phyloP scores from a whole-genome alignment of 2,113 vertebrate species.

The Antechinus stuartii region DNA sequence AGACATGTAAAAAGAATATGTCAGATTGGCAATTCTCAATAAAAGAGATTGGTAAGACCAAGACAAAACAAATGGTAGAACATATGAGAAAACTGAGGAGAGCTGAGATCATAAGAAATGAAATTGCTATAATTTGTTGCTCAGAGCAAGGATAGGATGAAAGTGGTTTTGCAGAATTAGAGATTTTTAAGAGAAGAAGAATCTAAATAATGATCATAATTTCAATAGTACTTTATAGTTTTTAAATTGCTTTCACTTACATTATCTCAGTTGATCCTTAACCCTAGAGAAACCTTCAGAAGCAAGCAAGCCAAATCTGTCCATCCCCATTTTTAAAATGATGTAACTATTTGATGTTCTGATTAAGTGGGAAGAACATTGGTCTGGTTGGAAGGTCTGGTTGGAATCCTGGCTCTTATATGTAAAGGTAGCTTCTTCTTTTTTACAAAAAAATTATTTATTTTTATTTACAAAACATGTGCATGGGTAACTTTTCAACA shows the following conservation, averaged over 20 bases:
- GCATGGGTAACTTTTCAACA: too few relatives aligned
- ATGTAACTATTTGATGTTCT: background rate
- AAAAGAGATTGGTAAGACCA: background rate
- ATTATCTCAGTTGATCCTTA: background rate
- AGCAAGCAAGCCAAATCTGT: background rate
- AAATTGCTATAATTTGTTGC: slow-evolving; percentile 31
- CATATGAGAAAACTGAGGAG: slow-evolving; percentile 4
- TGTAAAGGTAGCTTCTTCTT: background rate
- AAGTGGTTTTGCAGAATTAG: background rate
- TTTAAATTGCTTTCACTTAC: slow-evolving; percentile 30
- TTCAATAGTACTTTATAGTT: slow-evolving; percentile 6
- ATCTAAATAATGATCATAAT: background rate
- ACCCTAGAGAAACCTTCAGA: background rate
- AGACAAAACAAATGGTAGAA: background rate
- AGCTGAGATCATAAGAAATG: background rate
- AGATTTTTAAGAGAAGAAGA: slow-evolving; percentile 10
- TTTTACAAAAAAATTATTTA: too few relatives aligned
- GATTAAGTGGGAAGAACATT: background rate
- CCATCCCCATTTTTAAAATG: background rate
- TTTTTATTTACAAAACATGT: too few relatives aligned
- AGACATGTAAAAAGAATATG: background rate
- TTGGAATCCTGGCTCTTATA: background rate
- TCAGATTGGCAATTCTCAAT: background rate
- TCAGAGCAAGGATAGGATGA: slow-evolving; percentile 5
- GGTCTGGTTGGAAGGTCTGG: background rate